phyloP scores from a whole-genome alignment of 2,888 invertebrate genomes.

The Cryptocephalus primarius region DNA sequence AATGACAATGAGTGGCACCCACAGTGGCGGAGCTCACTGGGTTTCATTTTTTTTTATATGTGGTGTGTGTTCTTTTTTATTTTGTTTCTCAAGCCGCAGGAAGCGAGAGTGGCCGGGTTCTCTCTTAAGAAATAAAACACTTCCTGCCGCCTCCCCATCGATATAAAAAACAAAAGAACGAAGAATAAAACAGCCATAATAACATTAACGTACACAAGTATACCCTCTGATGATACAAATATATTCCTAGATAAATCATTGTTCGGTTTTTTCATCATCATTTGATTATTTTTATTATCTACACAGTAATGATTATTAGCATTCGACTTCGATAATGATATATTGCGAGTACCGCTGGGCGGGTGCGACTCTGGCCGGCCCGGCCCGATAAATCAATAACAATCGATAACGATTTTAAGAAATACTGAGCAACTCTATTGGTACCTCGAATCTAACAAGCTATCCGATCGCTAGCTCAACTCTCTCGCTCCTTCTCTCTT shows the following conservation, averaged over 20 bases:
- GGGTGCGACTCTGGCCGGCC: constrained; percentile 30
- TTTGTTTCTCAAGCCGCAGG: constrained; percentile 9
- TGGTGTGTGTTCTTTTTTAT: too few relatives aligned
- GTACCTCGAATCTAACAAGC: too few relatives aligned
- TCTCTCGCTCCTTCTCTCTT: too few relatives aligned
- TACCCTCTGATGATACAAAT: constrained; percentile 23
- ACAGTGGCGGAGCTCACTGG: too few relatives aligned
- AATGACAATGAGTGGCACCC: constrained; percentile 36
- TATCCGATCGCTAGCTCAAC: too few relatives aligned
- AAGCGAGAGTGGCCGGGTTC: constrained; percentile 38
- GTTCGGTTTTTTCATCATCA: constrained; percentile 36
- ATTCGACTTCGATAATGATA: constrained; percentile 37
- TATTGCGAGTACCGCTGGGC: constrained; percentile 29
- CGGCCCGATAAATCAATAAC: constrained; percentile 12
- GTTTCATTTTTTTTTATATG: too few relatives aligned
- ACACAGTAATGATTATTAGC: constrained; percentile 40
- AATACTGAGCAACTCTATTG: too few relatives aligned
- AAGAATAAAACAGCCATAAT: constrained; percentile 33
- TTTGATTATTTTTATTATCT: constrained; percentile 40
- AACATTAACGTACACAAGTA: constrained; percentile 37
- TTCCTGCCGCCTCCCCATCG: constrained; percentile 30
- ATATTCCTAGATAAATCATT: constrained; percentile 23
- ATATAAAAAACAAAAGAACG: constrained; percentile 20
- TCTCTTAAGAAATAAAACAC: constrained; percentile 23
- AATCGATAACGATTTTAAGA: too few relatives aligned